Percentiles rank a stretch among this genome's conserved stretches.
Evolutionary conservation across 2,888 invertebrate genomes (phyloP).

Genomic region (Agrotis segetum): DNA sequence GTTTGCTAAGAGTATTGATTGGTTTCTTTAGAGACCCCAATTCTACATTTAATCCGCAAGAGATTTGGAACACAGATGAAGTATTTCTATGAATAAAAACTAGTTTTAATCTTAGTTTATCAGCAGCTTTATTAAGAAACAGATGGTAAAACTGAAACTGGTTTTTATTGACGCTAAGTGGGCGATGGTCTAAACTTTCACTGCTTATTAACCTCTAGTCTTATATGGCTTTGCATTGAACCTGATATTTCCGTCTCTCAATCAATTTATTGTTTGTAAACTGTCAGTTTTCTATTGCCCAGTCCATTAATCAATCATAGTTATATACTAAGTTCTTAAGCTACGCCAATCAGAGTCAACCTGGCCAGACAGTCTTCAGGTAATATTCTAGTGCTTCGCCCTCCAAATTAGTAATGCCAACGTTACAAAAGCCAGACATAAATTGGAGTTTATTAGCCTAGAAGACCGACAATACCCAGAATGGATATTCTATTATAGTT

Average conservation of each 20-base stretch:
- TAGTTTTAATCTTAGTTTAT: background rate
- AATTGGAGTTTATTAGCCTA: constrained; percentile 42
- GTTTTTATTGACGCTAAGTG: constrained; percentile 50
- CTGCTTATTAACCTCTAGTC: constrained; percentile 31
- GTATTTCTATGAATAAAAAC: constrained; percentile 16
- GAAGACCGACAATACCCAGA: constrained; percentile 37
- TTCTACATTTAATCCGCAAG: constrained; percentile 10
- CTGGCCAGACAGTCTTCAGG: background rate
- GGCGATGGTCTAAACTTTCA: constrained; percentile 57
- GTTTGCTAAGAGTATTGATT: constrained; percentile 37
- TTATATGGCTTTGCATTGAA: constrained; percentile 35
- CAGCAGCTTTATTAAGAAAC: constrained; percentile 9
- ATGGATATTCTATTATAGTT: constrained; percentile 44
- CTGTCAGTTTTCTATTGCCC: background rate
- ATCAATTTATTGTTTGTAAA: constrained; percentile 11
- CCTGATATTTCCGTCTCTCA: constrained; percentile 28
- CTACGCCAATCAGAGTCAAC: constrained; percentile 23
- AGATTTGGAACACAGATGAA: constrained; percentile 18
- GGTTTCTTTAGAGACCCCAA: constrained; percentile 12
- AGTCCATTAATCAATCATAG: background rate
- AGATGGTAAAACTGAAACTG: constrained; percentile 31
- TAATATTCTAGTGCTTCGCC: constrained; percentile 19
- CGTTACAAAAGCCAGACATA: constrained; percentile 34
- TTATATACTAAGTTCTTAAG: background rate
- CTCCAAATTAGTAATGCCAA: constrained; percentile 25